Evolutionary conservation across 1,140 invertebrate genomes (phyloP).

Genomic region (Amphibalanus amphitrite): DNA sequence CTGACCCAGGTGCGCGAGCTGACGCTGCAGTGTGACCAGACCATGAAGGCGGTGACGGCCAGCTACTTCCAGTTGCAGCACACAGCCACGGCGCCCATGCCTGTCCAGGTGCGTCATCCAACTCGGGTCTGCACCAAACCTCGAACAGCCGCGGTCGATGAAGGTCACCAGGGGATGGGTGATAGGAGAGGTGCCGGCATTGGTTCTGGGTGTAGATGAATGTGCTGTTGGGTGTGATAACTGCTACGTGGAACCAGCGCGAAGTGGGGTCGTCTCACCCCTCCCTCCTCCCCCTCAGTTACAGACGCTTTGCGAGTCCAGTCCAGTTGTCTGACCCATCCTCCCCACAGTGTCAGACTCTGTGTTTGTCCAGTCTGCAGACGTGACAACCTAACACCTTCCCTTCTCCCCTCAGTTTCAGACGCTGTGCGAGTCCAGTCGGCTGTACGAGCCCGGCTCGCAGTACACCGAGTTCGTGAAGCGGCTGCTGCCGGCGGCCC

Average conservation of each 20-base stretch:
- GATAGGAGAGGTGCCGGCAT: background rate
- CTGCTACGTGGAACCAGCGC: too few species aligned
- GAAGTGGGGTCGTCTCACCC: too few species aligned
- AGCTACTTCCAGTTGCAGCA: conserved; percentile 38
- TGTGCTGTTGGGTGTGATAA: too few species aligned
- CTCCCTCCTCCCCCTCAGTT: too few species aligned
- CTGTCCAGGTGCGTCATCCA: conserved; percentile 26
- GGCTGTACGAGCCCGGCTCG: conserved; percentile 33
- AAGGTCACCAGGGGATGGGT: background rate
- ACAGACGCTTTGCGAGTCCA: too few species aligned
- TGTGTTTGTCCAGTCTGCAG: too few species aligned
- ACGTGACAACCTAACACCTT: too few species aligned
- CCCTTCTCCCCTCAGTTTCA: conserved; percentile 30
- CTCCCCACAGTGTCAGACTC: too few species aligned
- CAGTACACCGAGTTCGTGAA: conserved; percentile 36
- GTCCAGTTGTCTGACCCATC: too few species aligned
- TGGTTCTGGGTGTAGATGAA: background rate
- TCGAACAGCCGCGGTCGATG: background rate
- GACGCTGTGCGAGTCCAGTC: conserved; percentile 32
- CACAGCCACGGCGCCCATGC: conserved; percentile 29
- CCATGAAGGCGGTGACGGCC: conserved; percentile 34
- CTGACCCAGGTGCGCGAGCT: conserved; percentile 33
- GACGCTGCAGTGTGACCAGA: conserved; percentile 33
- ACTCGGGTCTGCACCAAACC: too few species aligned
- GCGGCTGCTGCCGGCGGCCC: conserved; percentile 17